These are phyloP conservation scores for Spea bombifrons DNA, from an alignment of 2,113 vertebrate species.

Conservation along the genomic window DNA sequence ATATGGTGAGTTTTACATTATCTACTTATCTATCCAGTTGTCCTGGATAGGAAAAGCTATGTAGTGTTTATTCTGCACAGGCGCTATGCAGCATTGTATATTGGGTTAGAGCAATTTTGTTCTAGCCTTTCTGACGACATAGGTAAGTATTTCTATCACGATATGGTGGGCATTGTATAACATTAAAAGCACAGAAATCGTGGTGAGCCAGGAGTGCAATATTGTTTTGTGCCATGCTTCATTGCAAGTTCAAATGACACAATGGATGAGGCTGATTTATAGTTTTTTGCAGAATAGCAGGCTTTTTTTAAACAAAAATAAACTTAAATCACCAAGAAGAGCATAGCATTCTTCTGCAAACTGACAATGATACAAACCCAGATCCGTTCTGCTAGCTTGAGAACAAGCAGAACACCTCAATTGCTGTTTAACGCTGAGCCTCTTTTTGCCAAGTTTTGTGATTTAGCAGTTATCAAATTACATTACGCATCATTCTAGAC, in stretches of 20 bases:
- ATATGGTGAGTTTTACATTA: no score
- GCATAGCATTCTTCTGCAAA: neutral
- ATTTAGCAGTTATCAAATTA: neutral
- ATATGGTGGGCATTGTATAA: no score
- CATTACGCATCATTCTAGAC: neutral
- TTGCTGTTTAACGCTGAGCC: neutral
- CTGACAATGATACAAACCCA: neutral
- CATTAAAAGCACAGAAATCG: no score
- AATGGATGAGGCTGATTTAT: neutral
- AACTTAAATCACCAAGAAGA: neutral
- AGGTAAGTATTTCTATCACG: no score
- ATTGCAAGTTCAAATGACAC: slow-evolving; percentile 1
- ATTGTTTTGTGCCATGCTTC: neutral
- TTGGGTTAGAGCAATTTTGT: no score
- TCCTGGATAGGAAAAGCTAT: no score
- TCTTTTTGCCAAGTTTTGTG: neutral
- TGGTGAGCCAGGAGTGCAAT: no score
- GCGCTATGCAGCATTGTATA: no score
- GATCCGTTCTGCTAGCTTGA: neutral
- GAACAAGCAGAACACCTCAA: neutral
- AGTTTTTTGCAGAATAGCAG: neutral
- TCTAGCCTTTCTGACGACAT: no score
- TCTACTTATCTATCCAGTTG: no score
- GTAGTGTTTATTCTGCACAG: no score
- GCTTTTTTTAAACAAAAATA: neutral